Evolutionary conservation across 2,797 vertebrate genomes (phyloP), one percentile per base, ranked within the genome.

Genomic region (Microhierax caerulescens): DNA sequence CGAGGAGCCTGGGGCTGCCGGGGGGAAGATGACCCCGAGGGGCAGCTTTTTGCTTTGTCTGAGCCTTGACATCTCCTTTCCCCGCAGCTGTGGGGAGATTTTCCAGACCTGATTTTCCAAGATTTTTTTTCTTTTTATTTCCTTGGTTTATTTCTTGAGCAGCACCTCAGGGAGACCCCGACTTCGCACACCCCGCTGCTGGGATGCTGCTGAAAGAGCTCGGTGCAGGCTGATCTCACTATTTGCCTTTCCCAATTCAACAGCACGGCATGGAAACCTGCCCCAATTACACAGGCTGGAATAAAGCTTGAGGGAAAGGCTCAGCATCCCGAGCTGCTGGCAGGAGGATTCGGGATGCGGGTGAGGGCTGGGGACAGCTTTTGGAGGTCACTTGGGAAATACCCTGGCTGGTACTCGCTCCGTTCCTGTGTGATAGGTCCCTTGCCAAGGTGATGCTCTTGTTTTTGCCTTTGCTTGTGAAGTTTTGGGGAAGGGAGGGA

Each of bases 251-350:
- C 79, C 34, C 20, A 23, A 4, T 65, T 85, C 47, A 32, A 34
- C 1, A 0, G 79, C 88, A 56, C 92, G 86, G 80, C n/a, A 1
- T 84, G 88, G 74, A 36, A 95, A 84, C 57, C 86, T 95, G 95
- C 21, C 94, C 93, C 90, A 86, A 8, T 96, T 93, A 79, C 91
- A 56, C 48, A 2, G 53, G 47, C 67, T 91, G 91, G 67, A 89
- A 91, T 1, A 28, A 67, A 82, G 91, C 92, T 79, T 5, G n/a
- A 94, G 90, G 92, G 86, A 50, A 92, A 89, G 74, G 63, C 34
- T 93, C 67, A 23, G 67, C 84, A 80, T 77, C 60, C 80, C 53
- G 13, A 61, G 77, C 9, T 83, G 77, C 88, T 78, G 92, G 73
- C 93, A 86, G 80, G 57, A 96, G 80, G 76, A 85, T 32, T 59